Evolutionary conservation across 2,888 invertebrate genomes (phyloP), one percentile per base, ranked within the genome.

Genomic region (Coleophora flavipennella): DNA sequence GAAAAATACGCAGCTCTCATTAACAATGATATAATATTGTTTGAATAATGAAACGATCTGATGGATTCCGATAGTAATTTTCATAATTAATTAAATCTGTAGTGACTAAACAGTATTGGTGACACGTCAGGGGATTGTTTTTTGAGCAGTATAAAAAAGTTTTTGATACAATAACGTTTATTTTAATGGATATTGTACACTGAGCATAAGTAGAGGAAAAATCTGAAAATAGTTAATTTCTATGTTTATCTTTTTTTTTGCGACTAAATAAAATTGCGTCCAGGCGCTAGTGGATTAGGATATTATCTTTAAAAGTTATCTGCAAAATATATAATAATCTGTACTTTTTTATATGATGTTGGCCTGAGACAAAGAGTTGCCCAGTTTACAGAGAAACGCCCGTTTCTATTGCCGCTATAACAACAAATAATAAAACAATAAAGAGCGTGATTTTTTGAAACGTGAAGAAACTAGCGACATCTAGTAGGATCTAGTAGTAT

Each of bases 281-380:
- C 27, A 9, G 27, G 27, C 27, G 27, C 27, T 27, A 27, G 6
- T 27, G 27, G 27, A 27, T 27, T 27, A 27, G 28, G 28, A 10
- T 13, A 33, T 33, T 33, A n/a, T 32, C 32, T 33, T 31, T 28
- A 25, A 26, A 41, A 40, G 1, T 40, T 12, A 14, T 27, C 9
- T 20, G n/a, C 33, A 2, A 33, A 10, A 2, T 33, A 33, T 33
- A 11, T 33, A 13, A 33, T 2, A 2, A 33, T 13, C 13, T 11
- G 8, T 33, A 33, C 33, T 33, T 33, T 13, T 33, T 33, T 33
- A 33, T 33, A 27, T 27, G 2, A 27, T 2, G 10, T 8, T 27
- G 28, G 10, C 28, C 1, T 1, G n/a, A 12, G 31, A n/a, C n/a
- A 31, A 31, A 10, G n/a, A 13, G n/a, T 27, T 27, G 28, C 28